phyloP scores from a whole-genome alignment of 2,113 vertebrate species.

The Pionites leucogaster region DNA sequence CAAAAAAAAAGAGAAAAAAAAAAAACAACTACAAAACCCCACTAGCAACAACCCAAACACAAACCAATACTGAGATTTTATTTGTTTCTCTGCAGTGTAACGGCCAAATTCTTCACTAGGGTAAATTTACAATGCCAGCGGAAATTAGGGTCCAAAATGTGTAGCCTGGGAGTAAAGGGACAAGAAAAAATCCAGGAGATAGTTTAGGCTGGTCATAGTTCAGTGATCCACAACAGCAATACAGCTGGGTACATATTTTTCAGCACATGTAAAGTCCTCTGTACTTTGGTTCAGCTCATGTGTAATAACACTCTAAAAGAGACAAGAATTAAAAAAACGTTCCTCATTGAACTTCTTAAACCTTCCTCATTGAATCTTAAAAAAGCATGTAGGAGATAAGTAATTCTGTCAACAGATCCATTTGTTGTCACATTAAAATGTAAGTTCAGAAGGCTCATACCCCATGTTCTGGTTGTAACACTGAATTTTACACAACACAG shows the following conservation, averaged over 20 bases:
- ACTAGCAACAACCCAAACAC: constrained; percentile 3
- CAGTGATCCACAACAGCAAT: neutral
- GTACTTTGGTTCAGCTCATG: neutral
- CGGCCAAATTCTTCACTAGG: neutral
- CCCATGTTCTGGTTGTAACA: neutral
- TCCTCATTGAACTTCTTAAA: neutral
- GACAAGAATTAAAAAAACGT: neutral
- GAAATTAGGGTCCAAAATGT: neutral
- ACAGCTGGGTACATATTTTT: neutral
- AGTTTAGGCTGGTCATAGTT: neutral
- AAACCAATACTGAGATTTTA: neutral
- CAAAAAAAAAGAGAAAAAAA: neutral
- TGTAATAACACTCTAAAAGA: neutral
- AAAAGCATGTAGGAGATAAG: neutral
- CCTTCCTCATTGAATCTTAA: neutral
- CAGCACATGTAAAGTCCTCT: neutral
- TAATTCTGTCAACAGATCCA: neutral
- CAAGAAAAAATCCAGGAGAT: neutral
- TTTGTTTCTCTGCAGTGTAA: neutral
- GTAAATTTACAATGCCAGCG: neutral
- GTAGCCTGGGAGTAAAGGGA: neutral
- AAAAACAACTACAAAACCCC: neutral
- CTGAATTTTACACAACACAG: neutral
- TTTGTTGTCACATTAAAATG: neutral
- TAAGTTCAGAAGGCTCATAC: neutral